Conservation (phyloP, 2,888 invertebrate genomes). For the Eucriotettix oculatus region DNA sequence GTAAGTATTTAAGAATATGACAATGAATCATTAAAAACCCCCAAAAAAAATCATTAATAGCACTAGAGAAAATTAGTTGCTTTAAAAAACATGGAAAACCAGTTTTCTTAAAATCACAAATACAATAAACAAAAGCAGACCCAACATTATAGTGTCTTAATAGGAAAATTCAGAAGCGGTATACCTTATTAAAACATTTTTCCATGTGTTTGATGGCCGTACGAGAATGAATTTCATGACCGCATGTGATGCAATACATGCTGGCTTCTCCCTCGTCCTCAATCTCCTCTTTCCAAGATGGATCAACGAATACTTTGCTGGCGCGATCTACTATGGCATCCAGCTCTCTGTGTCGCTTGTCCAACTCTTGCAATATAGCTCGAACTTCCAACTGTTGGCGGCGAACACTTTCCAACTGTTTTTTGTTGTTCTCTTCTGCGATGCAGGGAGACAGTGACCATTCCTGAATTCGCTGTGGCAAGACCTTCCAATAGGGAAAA, state of each 20-base stretch:
- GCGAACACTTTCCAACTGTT: slow-evolving; percentile 53
- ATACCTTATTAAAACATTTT: slow-evolving; percentile 83
- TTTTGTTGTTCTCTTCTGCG: slow-evolving; percentile 67
- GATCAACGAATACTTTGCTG: slow-evolving; percentile 50
- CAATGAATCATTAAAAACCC: no score
- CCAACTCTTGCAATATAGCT: slow-evolving; percentile 60
- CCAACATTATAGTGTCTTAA: no score
- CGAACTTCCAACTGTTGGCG: slow-evolving; percentile 64
- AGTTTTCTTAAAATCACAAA: no score
- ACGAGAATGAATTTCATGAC: slow-evolving; percentile 82
- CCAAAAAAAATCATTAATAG: no score
- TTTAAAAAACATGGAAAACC: no score
- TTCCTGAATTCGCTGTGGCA: slow-evolving; percentile 81
- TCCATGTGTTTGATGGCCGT: slow-evolving; percentile 94
- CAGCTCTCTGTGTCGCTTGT: slow-evolving; percentile 57
- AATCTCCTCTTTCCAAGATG: slow-evolving; percentile 44
- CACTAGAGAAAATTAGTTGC: no score
- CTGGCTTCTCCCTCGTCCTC: slow-evolving; percentile 55
- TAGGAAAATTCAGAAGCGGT: no score
- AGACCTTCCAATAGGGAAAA: slow-evolving; percentile 32
- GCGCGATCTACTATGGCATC: slow-evolving; percentile 68
- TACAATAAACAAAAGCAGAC: no score
- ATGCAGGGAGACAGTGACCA: slow-evolving; percentile 77
- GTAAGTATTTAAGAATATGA: no score
- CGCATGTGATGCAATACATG: slow-evolving; percentile 93